These are phyloP conservation scores for Troilus luridus DNA, from an alignment of 2,888 invertebrate species.

Conservation along the genomic window DNA sequence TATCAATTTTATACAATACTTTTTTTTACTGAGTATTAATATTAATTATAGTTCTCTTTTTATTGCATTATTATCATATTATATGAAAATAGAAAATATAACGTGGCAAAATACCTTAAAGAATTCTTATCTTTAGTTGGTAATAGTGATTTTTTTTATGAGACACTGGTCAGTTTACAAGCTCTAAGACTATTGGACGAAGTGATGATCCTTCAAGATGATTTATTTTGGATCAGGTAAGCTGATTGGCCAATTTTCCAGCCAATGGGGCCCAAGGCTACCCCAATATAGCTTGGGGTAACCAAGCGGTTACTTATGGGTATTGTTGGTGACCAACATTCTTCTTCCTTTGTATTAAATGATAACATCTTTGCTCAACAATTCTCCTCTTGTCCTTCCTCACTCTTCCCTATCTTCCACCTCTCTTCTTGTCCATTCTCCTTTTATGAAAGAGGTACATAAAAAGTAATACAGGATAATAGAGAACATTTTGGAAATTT, in stretches of 20 bases:
- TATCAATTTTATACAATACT: too few species aligned
- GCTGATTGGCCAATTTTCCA: conserved; percentile 56
- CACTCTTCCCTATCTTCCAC: not conserved
- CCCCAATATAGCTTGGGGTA: not conserved
- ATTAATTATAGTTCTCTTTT: too few species aligned
- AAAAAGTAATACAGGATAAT: too few species aligned
- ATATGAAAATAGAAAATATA: too few species aligned
- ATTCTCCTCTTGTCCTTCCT: not conserved
- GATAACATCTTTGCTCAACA: conserved; percentile 28
- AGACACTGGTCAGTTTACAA: not conserved
- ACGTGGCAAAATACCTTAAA: too few species aligned
- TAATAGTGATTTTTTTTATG: not conserved
- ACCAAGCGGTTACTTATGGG: not conserved
- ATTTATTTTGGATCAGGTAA: conserved; percentile 21
- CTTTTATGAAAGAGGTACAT: not conserved
- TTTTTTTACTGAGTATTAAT: too few species aligned
- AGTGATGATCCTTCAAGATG: not conserved
- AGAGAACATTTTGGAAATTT: too few species aligned
- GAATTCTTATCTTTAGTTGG: not conserved
- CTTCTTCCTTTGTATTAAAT: conserved; percentile 30
- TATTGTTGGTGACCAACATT: not conserved
- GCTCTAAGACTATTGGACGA: not conserved
- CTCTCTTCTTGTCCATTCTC: not conserved
- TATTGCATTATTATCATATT: too few species aligned
- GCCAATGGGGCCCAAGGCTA: conserved; percentile 43